Base-by-base conservation (phyloP, 2,113 vertebrate genomes). In the Calypte anna region DNA sequence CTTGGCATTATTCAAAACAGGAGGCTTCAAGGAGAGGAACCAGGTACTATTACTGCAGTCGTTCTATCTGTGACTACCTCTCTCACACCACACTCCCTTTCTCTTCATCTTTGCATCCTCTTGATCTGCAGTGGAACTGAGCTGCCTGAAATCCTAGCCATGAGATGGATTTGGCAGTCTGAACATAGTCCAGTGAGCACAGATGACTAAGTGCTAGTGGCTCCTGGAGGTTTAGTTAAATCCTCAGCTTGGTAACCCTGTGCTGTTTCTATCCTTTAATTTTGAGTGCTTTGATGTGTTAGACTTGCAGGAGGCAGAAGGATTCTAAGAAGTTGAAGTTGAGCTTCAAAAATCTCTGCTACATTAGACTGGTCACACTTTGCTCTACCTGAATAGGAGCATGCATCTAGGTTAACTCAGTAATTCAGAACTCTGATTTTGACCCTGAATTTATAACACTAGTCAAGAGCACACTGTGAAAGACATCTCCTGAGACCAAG, bases 1-100 rank as follows among this genome's bases (percentile, higher is more conserved):
- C 97, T 99, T 38, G 98, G 98, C 78, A 97, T 99, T 81, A 96
- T 99, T 91, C 93, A 97, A 16, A 98, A 98, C 86, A 98, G 98
- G 68, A 90, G 98, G 88, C 94, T 91, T 13, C 96, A 97, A 54
- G 98, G 98, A 83, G 97, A 98, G 93, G 98, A 99, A 50, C 96
- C 98, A 80, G 99, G 99, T 99, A 97, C 96, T 96, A 69, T 20
- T 51, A 27, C 17, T 48, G 21, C 31, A 30, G 5, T 14, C 14
- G 33, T 91, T 73, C 31, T 43, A 3, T n/a, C 48, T 64, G 43
- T 61, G 70, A 3, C 63, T n/a, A 5, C 13, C 2, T 8, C 22
- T 82, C 40, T n/a, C 31, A 36, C 40, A 63, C 38, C 50, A 66
- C 24, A 17, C 6, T 17, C 40, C 40, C 40, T 40, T 40, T 40